Base-by-base conservation (phyloP, 2,113 vertebrate genomes). In the Aramus guarauna region DNA sequence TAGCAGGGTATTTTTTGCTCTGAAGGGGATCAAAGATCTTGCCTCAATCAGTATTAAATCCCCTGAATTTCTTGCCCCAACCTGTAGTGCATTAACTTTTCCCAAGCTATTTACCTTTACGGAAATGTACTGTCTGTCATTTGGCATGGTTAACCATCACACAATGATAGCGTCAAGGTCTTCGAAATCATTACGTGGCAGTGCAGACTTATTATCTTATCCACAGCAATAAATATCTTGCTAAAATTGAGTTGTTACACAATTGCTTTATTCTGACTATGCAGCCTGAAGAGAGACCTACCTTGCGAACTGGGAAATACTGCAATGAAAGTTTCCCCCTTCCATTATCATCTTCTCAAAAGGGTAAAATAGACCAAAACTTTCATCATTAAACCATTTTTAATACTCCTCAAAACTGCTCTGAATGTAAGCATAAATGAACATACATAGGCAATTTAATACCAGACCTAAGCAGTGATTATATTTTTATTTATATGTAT, bases 161-260 rank as follows among this genome's bases (percentile, higher is more conserved):
- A 86, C 34, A 80, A 63, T 14, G 73, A 97, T 94, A 94, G 96
- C 18, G 39, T 96, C 95, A 97, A 98, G 95, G 96, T 91, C 88
- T 95, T 68, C 62, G 64, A 89, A 74, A 94, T 71, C 90, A 78
- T 85, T 62, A 77, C 41, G 79, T 15, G 22, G 59, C 93, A 94
- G 39, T 37, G 37, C 27, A 86, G 88, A 92, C 64, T 90, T 48
- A 72, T 76, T 95, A 55, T 81, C 81, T 97, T 98, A 98, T 88
- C 95, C 94, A 67, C 18, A 69, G 88, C 64, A 97, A 96, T 97
- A 96, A 97, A 96, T 93, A 91, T 80, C 81, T 67, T 90, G 84
- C 26, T 95, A 87, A 95, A 97, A 95, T 76, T 53, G 94, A 95
- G 83, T 83, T 69, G 62, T 48, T 94, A 95, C 50, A 62, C 77